These are phyloP conservation scores for Rhinella marina DNA, from an alignment of 2,797 vertebrate genomes.

Conservation along the genomic window DNA sequence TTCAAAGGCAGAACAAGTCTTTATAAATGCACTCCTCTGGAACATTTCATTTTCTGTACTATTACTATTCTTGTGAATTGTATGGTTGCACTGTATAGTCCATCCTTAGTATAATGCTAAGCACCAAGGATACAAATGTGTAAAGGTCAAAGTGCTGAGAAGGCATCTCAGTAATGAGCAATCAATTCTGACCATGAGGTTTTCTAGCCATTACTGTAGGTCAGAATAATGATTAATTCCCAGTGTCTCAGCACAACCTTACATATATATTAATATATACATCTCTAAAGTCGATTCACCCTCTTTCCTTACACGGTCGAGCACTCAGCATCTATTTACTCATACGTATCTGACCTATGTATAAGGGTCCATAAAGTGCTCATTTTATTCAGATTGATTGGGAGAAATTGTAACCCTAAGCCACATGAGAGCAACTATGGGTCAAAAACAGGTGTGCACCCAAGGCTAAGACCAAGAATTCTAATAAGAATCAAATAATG, in stretches of 20 bases:
- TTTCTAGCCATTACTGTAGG: not conserved
- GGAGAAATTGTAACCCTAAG: not conserved
- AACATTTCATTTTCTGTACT: not conserved
- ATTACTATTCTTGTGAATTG: not conserved
- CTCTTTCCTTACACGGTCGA: not conserved
- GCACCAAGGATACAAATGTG: not conserved
- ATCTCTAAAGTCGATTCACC: not conserved
- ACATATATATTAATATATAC: conserved; percentile 6
- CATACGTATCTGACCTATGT: not conserved
- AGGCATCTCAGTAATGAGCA: not conserved
- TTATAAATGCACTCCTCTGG: not conserved
- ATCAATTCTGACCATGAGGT: conserved; percentile 16
- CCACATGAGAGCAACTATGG: not conserved
- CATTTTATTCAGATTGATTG: not conserved
- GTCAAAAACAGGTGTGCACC: not conserved
- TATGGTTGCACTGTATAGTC: not conserved
- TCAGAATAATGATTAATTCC: not conserved
- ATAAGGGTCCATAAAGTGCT: not conserved
- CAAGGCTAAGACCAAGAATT: not conserved
- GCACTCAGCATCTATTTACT: not conserved
- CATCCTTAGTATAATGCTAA: not conserved
- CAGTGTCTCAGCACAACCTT: conserved; percentile 6
- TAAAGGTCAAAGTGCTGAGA: conserved; percentile 7
- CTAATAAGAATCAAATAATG: not conserved
- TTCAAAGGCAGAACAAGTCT: not conserved